phyloP scores from a whole-genome alignment of 1,140 invertebrate species.

The Cepaea nemoralis region DNA sequence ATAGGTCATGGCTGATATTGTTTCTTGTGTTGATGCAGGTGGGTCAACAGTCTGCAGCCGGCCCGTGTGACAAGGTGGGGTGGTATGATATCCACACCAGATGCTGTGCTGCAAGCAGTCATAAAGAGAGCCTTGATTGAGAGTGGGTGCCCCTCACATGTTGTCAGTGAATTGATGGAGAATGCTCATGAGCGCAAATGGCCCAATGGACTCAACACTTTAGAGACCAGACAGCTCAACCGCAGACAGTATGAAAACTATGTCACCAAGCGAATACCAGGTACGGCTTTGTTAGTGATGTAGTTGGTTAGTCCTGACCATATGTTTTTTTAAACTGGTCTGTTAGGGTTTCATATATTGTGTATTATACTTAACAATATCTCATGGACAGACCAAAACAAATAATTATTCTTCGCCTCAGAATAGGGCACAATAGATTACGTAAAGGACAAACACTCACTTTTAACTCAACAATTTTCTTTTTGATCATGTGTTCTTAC shows the following conservation, averaged over 20 bases:
- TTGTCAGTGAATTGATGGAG: slow-evolving; percentile 94
- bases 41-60: slow-evolving; percentile 86
- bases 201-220: slow-evolving; percentile 90
- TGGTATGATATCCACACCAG: slow-evolving; percentile 96
- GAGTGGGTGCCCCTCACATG: slow-evolving; percentile 86
- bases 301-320: no score
- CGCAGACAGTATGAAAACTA: slow-evolving; percentile 93
- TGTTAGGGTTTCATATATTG: no score
- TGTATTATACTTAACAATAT: no score
- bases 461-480: no score
- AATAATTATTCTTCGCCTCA: no score
- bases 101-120: slow-evolving; percentile 85
- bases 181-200: slow-evolving; percentile 95
- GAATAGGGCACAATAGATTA: no score
- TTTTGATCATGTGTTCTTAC: no score
- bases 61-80: slow-evolving; percentile 95
- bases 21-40: no score
- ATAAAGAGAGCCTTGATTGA: slow-evolving; percentile 92
- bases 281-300: slow-evolving; percentile 54
- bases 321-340: no score
- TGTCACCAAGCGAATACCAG: slow-evolving; percentile 90
- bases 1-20: no score
- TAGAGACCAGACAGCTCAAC: slow-evolving; percentile 91
- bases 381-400: no score
- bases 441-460: no score